These are phyloP conservation scores for Ctenopoma multispine DNA, from an alignment of 2,797 vertebrate species.

Conservation along the genomic window DNA sequence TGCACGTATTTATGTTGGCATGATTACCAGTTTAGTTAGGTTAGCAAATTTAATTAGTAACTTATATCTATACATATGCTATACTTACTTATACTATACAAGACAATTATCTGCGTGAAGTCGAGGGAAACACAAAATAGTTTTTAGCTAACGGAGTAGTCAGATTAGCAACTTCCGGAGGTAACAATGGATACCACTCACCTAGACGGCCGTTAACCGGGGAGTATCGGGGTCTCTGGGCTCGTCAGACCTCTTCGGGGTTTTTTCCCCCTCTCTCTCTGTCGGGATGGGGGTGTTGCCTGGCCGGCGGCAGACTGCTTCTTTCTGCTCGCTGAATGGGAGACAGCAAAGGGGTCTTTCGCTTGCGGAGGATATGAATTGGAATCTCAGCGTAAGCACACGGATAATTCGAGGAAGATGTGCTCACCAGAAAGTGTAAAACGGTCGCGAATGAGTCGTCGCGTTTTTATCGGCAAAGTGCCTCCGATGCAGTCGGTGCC, in stretches of 20 bases:
- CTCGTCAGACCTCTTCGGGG: constrained; percentile 1
- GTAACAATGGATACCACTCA: constrained; percentile 24
- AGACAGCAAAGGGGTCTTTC: constrained; percentile 22
- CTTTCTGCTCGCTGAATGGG: constrained; percentile 30
- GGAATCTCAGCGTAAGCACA: neutral
- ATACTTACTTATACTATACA: no score
- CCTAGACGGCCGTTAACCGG: constrained; percentile 11
- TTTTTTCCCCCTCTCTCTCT: neutral
- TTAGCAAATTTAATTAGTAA: no score
- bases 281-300: constrained; percentile 49
- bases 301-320: constrained; percentile 33
- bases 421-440: neutral
- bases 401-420: constrained; percentile 4
- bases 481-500: constrained; percentile 61
- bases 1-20: no score
- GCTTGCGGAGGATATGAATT: constrained; percentile 29
- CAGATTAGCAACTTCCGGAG: no score
- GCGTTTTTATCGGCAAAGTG: constrained; percentile 70
- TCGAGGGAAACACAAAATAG: neutral
- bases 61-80: no score
- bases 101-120: neutral
- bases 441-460: constrained; percentile 70
- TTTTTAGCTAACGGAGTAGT: no score
- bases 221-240: constrained; percentile 21
- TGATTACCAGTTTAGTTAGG: no score